Conservation (phyloP, 2,888 invertebrate genomes). For the Cabera pusaria region DNA sequence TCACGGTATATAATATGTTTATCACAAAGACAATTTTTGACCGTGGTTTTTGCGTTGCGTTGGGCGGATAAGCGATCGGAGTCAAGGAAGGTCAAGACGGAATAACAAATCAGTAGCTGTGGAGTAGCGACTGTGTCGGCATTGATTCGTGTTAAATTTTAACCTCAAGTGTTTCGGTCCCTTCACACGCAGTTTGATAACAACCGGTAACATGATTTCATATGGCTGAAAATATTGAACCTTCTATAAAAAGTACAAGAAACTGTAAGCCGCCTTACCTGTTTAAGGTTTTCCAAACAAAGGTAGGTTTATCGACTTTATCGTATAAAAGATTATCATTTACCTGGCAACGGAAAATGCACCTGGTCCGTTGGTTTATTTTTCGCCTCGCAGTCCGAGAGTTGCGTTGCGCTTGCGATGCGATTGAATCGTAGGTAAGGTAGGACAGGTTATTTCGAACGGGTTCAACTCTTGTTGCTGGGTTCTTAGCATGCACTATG, state of each 20-base stretch:
- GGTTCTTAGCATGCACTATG: too few relatives aligned
- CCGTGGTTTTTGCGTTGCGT: conserved; percentile 38
- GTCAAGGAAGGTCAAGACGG: conserved; percentile 68
- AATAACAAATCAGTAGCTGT: conserved; percentile 55
- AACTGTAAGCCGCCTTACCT: too few relatives aligned
- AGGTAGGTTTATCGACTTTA: conserved; percentile 23
- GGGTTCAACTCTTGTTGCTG: conserved; percentile 41
- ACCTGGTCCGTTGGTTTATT: conserved; percentile 51
- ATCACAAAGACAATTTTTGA: conserved; percentile 25
- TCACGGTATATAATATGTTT: conserved; percentile 3
- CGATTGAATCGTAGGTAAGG: conserved; percentile 45
- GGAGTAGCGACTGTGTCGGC: conserved; percentile 36
- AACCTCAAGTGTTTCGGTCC: background rate
- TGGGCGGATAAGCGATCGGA: conserved; percentile 51
- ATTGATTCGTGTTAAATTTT: conserved; percentile 39
- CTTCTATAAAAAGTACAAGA: background rate
- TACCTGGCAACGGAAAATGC: conserved; percentile 54
- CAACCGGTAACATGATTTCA: too few relatives aligned
- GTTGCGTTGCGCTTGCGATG: conserved; percentile 40
- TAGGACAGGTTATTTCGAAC: conserved; percentile 56
- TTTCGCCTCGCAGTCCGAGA: conserved; percentile 44
- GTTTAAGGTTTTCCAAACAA: conserved; percentile 5
- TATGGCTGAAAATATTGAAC: conserved; percentile 1
- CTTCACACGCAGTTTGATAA: background rate
- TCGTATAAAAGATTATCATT: conserved; percentile 39